Conservation (phyloP, 2,797 vertebrate species). For the Cephalopachus bancanus region DNA sequence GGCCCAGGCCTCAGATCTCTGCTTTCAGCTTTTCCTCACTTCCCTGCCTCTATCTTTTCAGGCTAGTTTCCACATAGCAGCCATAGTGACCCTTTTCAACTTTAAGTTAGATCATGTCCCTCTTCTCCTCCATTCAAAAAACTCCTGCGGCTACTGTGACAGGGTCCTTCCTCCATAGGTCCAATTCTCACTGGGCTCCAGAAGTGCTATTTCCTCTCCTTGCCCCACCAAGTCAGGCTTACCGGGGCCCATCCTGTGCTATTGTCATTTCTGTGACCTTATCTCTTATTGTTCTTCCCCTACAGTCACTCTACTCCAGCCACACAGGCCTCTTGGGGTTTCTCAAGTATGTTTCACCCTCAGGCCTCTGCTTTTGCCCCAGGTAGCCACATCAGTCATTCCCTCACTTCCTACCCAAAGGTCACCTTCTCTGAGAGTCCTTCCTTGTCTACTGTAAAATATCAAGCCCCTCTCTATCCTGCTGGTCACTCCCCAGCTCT, state of each 20-base stretch:
- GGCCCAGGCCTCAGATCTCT: not conserved
- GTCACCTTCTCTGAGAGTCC: not conserved
- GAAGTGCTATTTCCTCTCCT: not conserved
- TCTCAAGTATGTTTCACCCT: not conserved
- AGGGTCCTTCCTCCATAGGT: not conserved
- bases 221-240: not conserved
- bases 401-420: not conserved
- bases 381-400: not conserved
- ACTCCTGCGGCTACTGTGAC: not conserved
- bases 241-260: too few species aligned
- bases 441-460: not conserved
- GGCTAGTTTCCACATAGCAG: not conserved
- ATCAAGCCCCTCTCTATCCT: not conserved
- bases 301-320: not conserved
- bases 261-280: not conserved
- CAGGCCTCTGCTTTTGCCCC: not conserved
- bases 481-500: not conserved
- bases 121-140: not conserved
- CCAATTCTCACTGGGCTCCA: not conserved
- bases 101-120: not conserved
- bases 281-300: not conserved
- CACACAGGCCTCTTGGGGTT: not conserved
- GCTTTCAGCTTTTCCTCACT: not conserved
- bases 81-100: not conserved
- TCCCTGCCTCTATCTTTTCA: not conserved